phyloP scores from a whole-genome alignment of 2,888 invertebrate species.

The Epinotia bilunana region DNA sequence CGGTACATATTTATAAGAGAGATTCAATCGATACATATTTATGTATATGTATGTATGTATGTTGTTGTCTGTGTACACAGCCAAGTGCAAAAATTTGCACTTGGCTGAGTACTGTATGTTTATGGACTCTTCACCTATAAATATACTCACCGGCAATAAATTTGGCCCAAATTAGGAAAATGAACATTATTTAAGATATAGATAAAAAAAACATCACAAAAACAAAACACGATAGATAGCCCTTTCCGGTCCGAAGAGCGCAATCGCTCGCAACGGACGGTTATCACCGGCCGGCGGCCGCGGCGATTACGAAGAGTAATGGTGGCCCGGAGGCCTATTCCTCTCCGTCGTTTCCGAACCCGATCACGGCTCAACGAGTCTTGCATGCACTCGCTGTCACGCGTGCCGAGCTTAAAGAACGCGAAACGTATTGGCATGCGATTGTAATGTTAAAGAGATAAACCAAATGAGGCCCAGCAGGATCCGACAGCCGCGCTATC shows the following conservation, averaged over 20 bases:
- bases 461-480: background rate
- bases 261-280: background rate
- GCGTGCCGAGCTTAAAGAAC: background rate
- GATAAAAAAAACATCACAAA: background rate
- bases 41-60: too few relatives aligned
- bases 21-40: too few relatives aligned
- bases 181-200: too few relatives aligned
- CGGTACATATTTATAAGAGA: too few relatives aligned
- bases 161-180: too few relatives aligned
- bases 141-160: too few relatives aligned
- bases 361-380: background rate
- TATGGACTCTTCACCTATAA: too few relatives aligned
- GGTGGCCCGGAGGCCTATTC: background rate
- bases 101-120: too few relatives aligned
- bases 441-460: background rate
- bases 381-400: background rate
- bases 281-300: background rate
- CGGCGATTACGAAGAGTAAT: conserved; percentile 17
- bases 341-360: background rate
- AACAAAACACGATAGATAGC: background rate
- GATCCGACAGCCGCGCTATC: conserved; percentile 7
- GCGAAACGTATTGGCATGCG: background rate
- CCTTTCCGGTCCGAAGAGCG: background rate
- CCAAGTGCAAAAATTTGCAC: too few relatives aligned
- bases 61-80: too few relatives aligned